Base-by-base conservation (phyloP, 1,140 invertebrate genomes). In the Cephus cinctus region DNA sequence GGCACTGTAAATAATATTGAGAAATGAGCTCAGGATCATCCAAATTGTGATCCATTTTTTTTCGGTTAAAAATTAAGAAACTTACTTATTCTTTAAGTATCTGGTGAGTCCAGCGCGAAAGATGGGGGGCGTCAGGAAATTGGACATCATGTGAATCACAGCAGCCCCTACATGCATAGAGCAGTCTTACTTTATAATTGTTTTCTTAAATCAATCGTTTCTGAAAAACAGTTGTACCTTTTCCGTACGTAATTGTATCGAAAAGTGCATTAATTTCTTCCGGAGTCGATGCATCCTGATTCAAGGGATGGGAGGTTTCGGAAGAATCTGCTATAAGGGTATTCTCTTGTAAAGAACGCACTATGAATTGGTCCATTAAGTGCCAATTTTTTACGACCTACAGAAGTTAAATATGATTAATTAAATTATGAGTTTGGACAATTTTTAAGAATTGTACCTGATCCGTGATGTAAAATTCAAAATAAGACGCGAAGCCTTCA, bases 281-380 rank as follows among this genome's bases (percentile, higher is more conserved):
- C 2, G 88, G 87, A 42, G 88, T 82, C 38, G 79, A 71, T 3
- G 92, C 88, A 5, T 81, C 80, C 27, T 86, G 78, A 4, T 84
- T 86, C 73, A 92, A 86, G 2, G 90, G 84, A 60, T 90, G 88
- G 0, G 85, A 84, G 5, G 76, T 80, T 8, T 78, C 70, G 2
- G 84, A 73, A 3, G 83, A 80, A 71, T 92, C 89, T 20, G 79
- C 67, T 38, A 78, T 76, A 46, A 92, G 73, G 51, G 79, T 69
- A 22, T 77, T 73, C 43, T 89, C 85, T 14, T 86, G 65, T 3
- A 83, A 82, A 36, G 84, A 77, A 9, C n/a, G n/a, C n/a, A 86
- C 71, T 20, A 88, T 78, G 70, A 89, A 93, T 68, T 88, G 85
- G 54, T 89, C 86, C 79, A 86, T 82, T 81, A 91, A 87, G 59